Percentiles rank a stretch among this genome's conserved stretches.
Evolutionary conservation across 2,113 vertebrate genomes (phyloP).

Genomic region (Cariama cristata): DNA sequence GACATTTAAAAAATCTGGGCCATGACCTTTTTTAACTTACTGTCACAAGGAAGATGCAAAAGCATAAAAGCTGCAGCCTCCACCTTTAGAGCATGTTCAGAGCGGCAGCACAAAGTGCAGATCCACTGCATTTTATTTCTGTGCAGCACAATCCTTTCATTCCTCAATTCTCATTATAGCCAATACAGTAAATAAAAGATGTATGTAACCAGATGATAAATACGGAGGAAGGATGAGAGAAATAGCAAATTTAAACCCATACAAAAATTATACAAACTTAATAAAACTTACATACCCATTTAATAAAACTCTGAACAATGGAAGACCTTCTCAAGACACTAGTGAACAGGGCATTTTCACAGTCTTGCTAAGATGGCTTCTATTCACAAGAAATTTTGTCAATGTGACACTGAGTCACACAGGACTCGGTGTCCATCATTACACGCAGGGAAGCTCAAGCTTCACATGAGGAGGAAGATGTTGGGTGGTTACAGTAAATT

Average conservation of each 20-base stretch:
- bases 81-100: background rate
- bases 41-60: background rate
- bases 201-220: background rate
- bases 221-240: background rate
- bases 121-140: background rate
- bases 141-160: background rate
- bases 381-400: background rate
- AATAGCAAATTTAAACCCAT: background rate
- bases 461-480: background rate
- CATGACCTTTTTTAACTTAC: background rate
- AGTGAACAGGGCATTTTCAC: background rate
- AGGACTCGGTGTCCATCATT: background rate
- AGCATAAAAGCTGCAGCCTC: background rate
- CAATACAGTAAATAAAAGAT: background rate
- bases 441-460: background rate
- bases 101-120: background rate
- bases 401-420: rapidly evolving
- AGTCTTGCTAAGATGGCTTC: background rate
- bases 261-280: background rate
- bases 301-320: background rate
- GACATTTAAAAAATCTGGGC: background rate
- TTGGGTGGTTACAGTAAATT: background rate
- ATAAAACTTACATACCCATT: background rate
- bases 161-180: background rate
- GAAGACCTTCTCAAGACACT: background rate